These are phyloP conservation scores for Cygnus atratus DNA, from an alignment of 2,113 vertebrate species.

Conservation along the genomic window DNA sequence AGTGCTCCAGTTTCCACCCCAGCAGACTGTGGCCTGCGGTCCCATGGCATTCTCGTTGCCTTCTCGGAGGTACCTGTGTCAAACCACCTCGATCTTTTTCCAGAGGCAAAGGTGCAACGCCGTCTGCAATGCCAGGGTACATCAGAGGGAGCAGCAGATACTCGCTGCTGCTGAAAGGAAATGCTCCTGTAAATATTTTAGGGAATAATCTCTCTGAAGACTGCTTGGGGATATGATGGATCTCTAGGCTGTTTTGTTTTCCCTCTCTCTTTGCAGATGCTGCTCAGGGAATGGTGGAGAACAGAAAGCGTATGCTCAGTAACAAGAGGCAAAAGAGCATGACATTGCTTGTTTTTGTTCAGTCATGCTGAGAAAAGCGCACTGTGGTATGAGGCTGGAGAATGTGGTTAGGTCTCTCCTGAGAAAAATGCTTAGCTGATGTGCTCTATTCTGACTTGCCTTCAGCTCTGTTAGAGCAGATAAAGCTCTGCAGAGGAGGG, in stretches of 20 bases:
- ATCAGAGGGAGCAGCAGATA: background rate
- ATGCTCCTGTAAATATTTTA: background rate
- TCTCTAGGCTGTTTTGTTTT: background rate
- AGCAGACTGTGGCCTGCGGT: background rate
- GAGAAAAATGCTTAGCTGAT: background rate
- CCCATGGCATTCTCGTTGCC: background rate
- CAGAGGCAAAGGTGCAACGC: background rate
- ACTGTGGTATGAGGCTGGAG: background rate
- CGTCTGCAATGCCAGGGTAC: background rate
- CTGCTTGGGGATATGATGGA: background rate
- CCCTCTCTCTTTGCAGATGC: background rate
- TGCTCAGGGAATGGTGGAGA: background rate
- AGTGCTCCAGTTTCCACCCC: background rate
- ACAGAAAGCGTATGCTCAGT: background rate
- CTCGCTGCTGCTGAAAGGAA: background rate
- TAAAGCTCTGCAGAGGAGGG: constrained; percentile 25
- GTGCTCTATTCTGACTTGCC: background rate
- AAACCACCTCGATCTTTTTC: background rate
- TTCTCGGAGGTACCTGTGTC: background rate
- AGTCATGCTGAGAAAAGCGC: constrained; percentile 27
- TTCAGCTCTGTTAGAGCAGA: constrained; percentile 3
- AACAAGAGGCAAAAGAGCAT: constrained; percentile 39
- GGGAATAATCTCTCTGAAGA: background rate
- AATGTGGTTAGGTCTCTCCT: constrained; percentile 3
- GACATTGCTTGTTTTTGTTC: constrained; percentile 59